These are phyloP conservation scores for Pissodes strobi DNA, from an alignment of 1,140 invertebrate species.

Conservation along the genomic window DNA sequence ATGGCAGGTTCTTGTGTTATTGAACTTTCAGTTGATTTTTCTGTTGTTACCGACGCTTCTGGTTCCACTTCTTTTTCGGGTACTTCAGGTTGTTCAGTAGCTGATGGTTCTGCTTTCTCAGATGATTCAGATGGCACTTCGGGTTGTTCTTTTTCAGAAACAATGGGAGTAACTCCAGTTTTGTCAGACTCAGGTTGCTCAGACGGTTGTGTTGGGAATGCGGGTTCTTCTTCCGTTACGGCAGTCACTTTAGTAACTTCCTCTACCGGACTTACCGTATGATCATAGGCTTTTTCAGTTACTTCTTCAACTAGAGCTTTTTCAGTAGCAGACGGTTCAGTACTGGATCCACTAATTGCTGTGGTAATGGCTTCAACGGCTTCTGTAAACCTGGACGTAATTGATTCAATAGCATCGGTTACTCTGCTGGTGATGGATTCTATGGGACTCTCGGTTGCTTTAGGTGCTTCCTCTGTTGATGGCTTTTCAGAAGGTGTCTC, in stretches of 20 bases:
- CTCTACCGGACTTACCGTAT: not conserved
- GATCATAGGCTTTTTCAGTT: constrained; percentile 11
- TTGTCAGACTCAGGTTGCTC: constrained; percentile 17
- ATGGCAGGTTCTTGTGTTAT: not conserved
- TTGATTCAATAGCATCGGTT: constrained; percentile 33
- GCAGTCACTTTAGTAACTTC: not conserved
- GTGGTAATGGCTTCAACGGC: constrained; percentile 31
- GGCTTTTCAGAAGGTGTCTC: not conserved
- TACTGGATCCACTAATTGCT: constrained; percentile 15
- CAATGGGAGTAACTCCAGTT: not conserved
- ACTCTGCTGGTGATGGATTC: constrained; percentile 35
- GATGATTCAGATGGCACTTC: constrained; percentile 25
- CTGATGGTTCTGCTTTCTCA: constrained; percentile 30
- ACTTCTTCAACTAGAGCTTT: constrained; percentile 4
- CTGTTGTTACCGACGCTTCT: constrained; percentile 14
- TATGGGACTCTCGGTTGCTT: constrained; percentile 24
- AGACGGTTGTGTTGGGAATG: constrained; percentile 7
- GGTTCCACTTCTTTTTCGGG: not conserved
- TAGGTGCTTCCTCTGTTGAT: constrained; percentile 3
- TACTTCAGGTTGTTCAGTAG: constrained; percentile 3
- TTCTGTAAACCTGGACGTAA: constrained; percentile 33
- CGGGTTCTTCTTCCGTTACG: constrained; percentile 8
- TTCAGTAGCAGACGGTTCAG: constrained; percentile 20
- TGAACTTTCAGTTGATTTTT: no score
- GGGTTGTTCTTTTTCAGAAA: constrained; percentile 20